phyloP scores from a whole-genome alignment of 2,888 invertebrate species.

The Zelleria hepariella region DNA sequence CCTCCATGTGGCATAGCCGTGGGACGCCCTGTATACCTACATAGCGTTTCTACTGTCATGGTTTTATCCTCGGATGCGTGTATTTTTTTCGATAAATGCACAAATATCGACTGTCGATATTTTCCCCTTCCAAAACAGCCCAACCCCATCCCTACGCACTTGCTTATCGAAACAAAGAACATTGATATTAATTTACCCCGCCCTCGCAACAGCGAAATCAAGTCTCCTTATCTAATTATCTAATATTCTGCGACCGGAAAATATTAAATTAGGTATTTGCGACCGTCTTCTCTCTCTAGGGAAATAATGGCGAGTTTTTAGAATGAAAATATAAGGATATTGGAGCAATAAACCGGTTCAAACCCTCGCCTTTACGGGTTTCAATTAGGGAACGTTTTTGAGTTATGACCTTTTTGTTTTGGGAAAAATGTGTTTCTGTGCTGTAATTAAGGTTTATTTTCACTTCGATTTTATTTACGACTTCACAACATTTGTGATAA shows the following conservation, averaged over 20 bases:
- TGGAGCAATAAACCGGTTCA: not conserved
- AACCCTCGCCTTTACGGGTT: not conserved
- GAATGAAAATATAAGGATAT: conserved; percentile 49
- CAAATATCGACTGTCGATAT: not conserved
- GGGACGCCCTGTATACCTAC: not conserved
- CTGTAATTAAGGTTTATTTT: not conserved
- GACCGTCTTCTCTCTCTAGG: conserved; percentile 51
- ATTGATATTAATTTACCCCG: conserved; percentile 64
- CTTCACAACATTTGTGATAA: not conserved
- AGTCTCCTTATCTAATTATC: conserved; percentile 65
- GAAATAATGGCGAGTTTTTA: conserved; percentile 63
- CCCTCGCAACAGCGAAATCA: conserved; percentile 59
- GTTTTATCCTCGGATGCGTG: not conserved
- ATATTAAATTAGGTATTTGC: conserved; percentile 66
- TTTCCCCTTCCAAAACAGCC: not conserved
- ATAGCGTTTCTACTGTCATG: not conserved
- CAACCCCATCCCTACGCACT: conserved; percentile 14
- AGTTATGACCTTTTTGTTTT: conserved; percentile 3
- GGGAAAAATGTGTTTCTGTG: not conserved
- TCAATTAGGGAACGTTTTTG: conserved; percentile 4
- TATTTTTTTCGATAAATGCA: not conserved
- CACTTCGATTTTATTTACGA: not conserved
- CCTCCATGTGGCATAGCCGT: no score
- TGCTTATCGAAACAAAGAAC: conserved; percentile 46
- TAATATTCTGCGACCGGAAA: conserved; percentile 55